Percentiles rank a stretch among this genome's conserved stretches.
Evolutionary conservation across 2,797 vertebrate species (phyloP).

Genomic region (Gobio occitaniae): DNA sequence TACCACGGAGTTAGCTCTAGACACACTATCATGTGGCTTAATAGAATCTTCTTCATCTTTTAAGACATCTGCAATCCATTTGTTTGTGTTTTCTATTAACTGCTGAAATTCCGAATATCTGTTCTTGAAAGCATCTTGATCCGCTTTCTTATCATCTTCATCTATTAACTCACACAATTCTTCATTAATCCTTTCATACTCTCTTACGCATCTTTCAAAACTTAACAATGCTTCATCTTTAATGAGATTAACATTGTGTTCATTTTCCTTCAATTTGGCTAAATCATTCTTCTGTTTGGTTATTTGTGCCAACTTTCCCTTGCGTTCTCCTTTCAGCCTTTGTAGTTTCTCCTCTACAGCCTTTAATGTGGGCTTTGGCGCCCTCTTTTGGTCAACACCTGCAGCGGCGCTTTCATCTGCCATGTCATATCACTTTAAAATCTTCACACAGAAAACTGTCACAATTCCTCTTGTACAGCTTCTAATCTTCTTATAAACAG

Average conservation of each 20-base stretch:
- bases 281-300: constrained; percentile 15
- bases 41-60: no score
- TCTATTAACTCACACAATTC: no score
- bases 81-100: no score
- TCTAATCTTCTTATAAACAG: no score
- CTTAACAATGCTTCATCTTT: no score
- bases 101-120: no score
- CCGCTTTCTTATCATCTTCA: no score
- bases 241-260: no score
- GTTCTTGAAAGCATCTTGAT: no score
- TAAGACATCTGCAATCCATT: no score
- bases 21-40: neutral
- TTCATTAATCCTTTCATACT: no score
- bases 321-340: constrained; percentile 10
- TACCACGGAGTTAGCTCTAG: neutral
- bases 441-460: constrained; percentile 3
- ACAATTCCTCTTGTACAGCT: neutral
- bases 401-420: constrained; percentile 16
- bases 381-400: constrained; percentile 16
- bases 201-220: no score
- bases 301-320: constrained; percentile 24
- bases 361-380: constrained; percentile 29
- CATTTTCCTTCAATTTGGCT: constrained; percentile 12
- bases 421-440: constrained; percentile 1
- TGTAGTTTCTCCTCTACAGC: constrained; percentile 34